Base-by-base conservation (phyloP, 1,140 invertebrate species). In the Holcopasites calliopsidis region DNA sequence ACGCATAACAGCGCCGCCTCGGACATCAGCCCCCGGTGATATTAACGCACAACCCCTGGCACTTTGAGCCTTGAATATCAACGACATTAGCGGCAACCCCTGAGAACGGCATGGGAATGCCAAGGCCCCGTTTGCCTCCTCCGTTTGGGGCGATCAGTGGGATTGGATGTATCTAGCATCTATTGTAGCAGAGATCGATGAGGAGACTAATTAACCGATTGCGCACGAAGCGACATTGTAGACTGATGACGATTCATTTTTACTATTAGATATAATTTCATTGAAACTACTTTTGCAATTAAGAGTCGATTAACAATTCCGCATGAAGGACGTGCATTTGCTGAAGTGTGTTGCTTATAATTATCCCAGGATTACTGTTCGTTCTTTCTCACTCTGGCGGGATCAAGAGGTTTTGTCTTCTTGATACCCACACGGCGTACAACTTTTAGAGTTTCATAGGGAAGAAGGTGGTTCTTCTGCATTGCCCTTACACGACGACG, bases 31-130 rank as follows among this genome's bases (percentile, higher is more conserved):
- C 80, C 69, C 61, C 10, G 61, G 68, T 75, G 83, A 88, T 82
- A 84, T 83, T 87, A 88, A 86, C 85, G 76, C 77, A n/a, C n/a
- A 80, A 85, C 85, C 85, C 83, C 84, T 79, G 79, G 10, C 83
- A 82, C 79, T 86, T 87, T 80, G 80, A 78, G 79, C 72, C 77
- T 80, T 84, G 85, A 88, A 88, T 88, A 86, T 86, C 82, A 88
- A 88, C 80, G 84, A 81, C 84, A 81, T 85, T 85, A 85, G 76
- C 80, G 66, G 52, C 71, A 71, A 82, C 66, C 79, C 79, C 75
- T 78, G 26, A 21, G 75, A 28, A 74, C 75, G 52, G 42, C 64
- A 61, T 47, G 33, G 65, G 81, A 84, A 84, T 84, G 77, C 79
- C 50, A 80, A 80, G 71, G 83, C 70, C 70, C 49, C 54, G n/a